phyloP scores from a whole-genome alignment of 2,888 invertebrate genomes.

The Selenia dentaria region DNA sequence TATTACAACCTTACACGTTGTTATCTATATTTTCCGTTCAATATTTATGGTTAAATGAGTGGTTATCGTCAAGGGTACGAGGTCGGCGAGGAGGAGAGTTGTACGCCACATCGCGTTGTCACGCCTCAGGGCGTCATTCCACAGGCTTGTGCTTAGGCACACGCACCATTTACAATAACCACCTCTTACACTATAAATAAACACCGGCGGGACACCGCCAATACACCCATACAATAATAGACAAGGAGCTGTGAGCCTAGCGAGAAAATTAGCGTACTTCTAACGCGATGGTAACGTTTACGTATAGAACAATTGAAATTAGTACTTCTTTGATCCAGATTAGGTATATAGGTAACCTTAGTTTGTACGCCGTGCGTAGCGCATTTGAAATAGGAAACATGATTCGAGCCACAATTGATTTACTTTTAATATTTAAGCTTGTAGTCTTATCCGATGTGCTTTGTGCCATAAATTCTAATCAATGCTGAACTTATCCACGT shows the following conservation, averaged over 20 bases:
- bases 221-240: conserved; percentile 5
- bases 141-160: conserved; percentile 49
- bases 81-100: conserved; percentile 18
- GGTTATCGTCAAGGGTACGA: conserved; percentile 29
- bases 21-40: conserved; percentile 20
- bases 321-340: no score
- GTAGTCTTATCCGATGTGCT: no score
- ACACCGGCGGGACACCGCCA: conserved; percentile 29
- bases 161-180: conserved; percentile 64
- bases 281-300: no score
- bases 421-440: no score
- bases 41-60: conserved; percentile 18
- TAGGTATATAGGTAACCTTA: no score
- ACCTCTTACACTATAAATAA: conserved; percentile 64
- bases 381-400: no score
- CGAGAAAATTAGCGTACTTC: no score
- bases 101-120: conserved; percentile 46
- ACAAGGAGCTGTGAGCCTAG: neutral
- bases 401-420: no score
- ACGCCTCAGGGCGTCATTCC: conserved; percentile 57
- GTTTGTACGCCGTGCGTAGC: no score
- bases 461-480: no score
- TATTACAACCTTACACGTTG: neutral
- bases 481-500: no score
- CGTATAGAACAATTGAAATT: no score